Conservation (phyloP, 2,888 invertebrate genomes). For the Rhagonycha lutea region DNA sequence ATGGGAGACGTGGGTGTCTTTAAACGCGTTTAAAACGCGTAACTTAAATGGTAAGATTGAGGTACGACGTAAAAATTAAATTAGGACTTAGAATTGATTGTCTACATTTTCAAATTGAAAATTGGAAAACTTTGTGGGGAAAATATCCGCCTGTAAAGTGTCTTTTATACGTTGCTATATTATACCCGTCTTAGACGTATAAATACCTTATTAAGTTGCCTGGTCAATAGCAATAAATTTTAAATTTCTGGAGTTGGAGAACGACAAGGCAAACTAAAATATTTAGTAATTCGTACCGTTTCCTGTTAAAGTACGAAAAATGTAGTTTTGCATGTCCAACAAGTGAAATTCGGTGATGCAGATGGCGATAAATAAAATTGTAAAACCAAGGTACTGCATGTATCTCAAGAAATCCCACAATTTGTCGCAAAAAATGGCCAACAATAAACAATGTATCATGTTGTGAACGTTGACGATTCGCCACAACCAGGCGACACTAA, state of each 20-base stretch:
- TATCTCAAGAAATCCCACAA: conserved; percentile 75
- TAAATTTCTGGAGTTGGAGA: not conserved
- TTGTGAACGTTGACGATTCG: conserved; percentile 80
- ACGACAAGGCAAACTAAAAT: not conserved
- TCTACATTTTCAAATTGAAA: not conserved
- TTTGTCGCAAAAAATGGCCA: conserved; percentile 82
- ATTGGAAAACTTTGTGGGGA: not conserved
- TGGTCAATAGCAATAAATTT: not conserved
- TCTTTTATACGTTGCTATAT: not conserved
- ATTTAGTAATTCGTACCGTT: conserved; percentile 43
- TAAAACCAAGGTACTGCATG: conserved; percentile 73
- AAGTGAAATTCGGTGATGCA: conserved; percentile 76
- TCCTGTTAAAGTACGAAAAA: conserved; percentile 56
- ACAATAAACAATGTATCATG: conserved; percentile 71
- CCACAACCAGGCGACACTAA: conserved; percentile 75
- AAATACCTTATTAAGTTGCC: not conserved
- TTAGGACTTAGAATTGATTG: not conserved
- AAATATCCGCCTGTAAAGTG: not conserved
- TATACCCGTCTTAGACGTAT: not conserved
- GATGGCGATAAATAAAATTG: conserved; percentile 68
- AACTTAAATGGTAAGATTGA: not conserved
- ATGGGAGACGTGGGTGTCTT: not conserved
- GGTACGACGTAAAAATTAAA: not conserved
- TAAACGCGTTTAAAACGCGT: not conserved
- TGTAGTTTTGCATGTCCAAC: conserved; percentile 61